Percentiles rank a stretch among this genome's conserved stretches.
phyloP scores from a whole-genome alignment of 2,797 vertebrate species.

The Salmo trutta region DNA sequence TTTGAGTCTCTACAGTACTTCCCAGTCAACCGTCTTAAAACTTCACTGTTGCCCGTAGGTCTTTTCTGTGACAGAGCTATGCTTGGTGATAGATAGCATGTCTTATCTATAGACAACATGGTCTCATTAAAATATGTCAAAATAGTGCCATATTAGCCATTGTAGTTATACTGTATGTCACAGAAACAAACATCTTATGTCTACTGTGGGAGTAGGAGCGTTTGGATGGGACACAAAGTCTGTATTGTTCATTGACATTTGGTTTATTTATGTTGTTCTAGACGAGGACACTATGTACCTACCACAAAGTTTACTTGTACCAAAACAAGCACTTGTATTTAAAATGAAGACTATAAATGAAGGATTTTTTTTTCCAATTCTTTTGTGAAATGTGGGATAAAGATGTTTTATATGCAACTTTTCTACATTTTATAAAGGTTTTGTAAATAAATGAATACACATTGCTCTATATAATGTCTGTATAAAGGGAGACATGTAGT shows the following conservation, averaged over 20 bases:
- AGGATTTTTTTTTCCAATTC: constrained; percentile 41
- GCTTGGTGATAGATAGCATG: neutral
- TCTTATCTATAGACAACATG: neutral
- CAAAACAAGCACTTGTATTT: constrained; percentile 56
- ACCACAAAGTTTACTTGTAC: constrained; percentile 57
- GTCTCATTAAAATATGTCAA: neutral
- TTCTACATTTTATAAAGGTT: constrained; percentile 62
- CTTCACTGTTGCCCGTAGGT: neutral
- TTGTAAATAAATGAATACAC: constrained; percentile 47
- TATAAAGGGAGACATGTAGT: constrained; percentile 30
- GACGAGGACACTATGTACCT: constrained; percentile 19
- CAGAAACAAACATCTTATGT: neutral
- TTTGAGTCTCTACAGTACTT: neutral
- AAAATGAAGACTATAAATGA: constrained; percentile 26
- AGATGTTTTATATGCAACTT: constrained; percentile 67
- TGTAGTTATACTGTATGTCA: neutral
- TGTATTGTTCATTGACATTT: constrained; percentile 12
- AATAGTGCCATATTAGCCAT: neutral
- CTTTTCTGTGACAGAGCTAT: neutral
- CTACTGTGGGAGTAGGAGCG: too few species aligned
- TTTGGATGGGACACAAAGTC: constrained; percentile 21
- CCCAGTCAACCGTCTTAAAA: neutral
- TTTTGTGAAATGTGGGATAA: constrained; percentile 43
- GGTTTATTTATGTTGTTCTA: neutral
- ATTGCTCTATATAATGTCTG: constrained; percentile 1